These are phyloP conservation scores for Propithecus deckenii DNA, from an alignment of 2,797 vertebrate genomes.

Conservation along the genomic window DNA sequence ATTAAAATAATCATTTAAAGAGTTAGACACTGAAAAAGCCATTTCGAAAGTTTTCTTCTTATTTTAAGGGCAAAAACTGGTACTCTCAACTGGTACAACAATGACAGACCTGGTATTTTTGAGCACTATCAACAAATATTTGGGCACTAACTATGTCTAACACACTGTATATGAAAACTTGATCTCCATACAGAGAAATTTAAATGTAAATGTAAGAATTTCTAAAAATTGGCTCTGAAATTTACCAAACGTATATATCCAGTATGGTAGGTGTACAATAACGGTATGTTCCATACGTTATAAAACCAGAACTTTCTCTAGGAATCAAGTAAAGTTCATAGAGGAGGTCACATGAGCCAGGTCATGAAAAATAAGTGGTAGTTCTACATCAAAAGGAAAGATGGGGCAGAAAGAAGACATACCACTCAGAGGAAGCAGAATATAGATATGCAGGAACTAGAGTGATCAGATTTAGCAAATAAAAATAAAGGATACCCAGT, in stretches of 20 bases:
- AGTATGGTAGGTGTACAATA: background rate
- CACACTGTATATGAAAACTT: background rate
- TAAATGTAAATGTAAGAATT: conserved; percentile 26
- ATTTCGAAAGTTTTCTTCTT: background rate
- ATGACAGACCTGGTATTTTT: background rate
- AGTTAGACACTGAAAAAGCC: background rate
- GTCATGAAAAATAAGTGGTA: background rate
- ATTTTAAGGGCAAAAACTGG: background rate
- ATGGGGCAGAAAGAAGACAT: background rate
- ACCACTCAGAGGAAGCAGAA: background rate
- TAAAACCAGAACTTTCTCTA: background rate
- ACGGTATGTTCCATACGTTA: background rate
- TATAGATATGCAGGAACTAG: background rate
- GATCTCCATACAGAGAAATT: background rate
- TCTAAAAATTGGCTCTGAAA: conserved; percentile 35
- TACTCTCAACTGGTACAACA: background rate
- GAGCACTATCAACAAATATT: background rate
- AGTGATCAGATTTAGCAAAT: background rate
- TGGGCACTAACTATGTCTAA: background rate
- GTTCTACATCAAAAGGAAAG: background rate
- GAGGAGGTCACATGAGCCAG: background rate
- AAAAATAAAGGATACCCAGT: background rate
- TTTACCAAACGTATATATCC: background rate
- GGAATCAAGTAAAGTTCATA: background rate
- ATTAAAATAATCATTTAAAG: background rate